Conservation (phyloP, 2,113 vertebrate genomes). For the Hemichromis elongatus region DNA sequence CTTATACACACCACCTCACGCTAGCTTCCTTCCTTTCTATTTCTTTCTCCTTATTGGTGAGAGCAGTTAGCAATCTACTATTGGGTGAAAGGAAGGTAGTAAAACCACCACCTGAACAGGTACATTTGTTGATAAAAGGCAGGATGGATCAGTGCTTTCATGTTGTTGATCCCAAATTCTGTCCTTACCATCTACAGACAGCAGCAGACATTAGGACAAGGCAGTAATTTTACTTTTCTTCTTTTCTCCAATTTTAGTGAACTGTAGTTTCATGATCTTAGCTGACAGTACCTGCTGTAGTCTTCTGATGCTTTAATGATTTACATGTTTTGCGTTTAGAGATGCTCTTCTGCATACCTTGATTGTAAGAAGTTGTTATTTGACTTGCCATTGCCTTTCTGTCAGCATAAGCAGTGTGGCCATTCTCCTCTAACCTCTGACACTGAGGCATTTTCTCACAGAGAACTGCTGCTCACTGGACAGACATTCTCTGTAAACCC, state of each 20-base stretch:
- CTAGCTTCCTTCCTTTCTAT: not conserved
- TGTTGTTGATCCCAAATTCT: not conserved
- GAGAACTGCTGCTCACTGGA: not conserved
- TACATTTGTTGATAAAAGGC: not conserved
- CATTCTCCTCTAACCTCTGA: not conserved
- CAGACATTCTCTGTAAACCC: not conserved
- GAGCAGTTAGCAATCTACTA: not conserved
- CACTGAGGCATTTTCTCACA: not conserved
- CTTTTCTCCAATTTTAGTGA: not conserved
- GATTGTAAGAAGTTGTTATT: fast-evolving
- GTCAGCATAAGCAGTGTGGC: not conserved
- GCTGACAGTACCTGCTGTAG: not conserved
- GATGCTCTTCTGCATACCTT: fast-evolving
- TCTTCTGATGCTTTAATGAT: not conserved
- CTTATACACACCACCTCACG: not conserved
- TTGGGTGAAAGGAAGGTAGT: not conserved
- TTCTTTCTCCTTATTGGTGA: not conserved
- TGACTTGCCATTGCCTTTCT: not conserved
- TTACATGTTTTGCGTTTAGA: not conserved
- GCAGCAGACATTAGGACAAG: not conserved
- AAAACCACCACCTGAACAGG: not conserved
- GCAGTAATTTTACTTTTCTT: not conserved
- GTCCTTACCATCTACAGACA: not conserved
- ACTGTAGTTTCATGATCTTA: not conserved
- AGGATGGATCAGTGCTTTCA: not conserved